Conservation (phyloP, 2,113 vertebrate genomes). For the Centropus unirufus region DNA sequence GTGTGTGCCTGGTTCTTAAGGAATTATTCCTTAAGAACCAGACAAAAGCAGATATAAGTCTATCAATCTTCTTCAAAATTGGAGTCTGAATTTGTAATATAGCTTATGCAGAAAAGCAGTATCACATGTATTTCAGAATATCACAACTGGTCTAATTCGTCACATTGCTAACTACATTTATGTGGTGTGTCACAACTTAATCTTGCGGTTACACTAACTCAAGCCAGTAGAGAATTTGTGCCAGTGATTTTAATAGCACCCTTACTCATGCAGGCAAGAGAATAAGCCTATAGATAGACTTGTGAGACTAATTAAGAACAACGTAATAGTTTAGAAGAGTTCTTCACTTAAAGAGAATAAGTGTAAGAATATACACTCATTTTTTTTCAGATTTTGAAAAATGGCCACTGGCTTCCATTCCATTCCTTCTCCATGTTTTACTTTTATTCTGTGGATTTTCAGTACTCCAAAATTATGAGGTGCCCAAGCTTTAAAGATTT, state of each 20-base stretch:
- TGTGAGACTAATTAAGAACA: background rate
- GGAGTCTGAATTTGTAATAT: background rate
- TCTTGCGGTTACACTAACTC: background rate
- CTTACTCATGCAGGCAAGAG: background rate
- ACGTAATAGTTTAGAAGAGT: background rate
- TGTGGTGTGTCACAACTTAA: background rate
- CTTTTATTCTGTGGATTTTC: background rate
- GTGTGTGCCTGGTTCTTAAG: background rate
- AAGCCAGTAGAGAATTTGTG: background rate
- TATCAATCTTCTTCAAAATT: background rate
- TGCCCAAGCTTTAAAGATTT: background rate
- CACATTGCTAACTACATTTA: background rate
- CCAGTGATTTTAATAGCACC: background rate
- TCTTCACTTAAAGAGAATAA: background rate
- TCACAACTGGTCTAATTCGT: background rate
- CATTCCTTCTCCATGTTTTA: background rate
- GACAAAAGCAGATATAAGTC: background rate
- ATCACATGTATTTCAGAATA: background rate
- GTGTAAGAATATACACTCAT: background rate
- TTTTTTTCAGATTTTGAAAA: background rate
- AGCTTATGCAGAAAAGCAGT: background rate
- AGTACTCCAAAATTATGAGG: background rate
- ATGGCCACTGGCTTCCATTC: too few species aligned
- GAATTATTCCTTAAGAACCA: background rate
- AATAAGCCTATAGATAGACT: background rate